Base-by-base conservation (phyloP, 1,140 invertebrate genomes). In the Heliconius hermathena region DNA sequence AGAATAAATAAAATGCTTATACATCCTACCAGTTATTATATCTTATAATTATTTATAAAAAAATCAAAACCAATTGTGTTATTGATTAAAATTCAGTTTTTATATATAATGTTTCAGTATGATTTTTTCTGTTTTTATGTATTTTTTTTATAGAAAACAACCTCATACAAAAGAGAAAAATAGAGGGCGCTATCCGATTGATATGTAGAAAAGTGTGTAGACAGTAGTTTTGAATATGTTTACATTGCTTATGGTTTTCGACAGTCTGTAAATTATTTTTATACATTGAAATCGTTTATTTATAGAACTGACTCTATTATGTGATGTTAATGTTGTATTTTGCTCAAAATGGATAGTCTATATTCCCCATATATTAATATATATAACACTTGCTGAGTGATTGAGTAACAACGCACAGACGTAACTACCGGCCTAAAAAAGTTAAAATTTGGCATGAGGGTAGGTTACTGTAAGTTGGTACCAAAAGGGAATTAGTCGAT, bases 151-250 rank as follows among this genome's bases (percentile, higher is more conserved):
- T 75, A 80, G 57, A 82, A 78, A 79, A 78, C n/a, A 78, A 82
- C 57, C n/a, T 72, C 36, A 54, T 79, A 49, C 71, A 74, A 83
- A 83, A 81, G 57, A 70, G 72, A 74, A 74, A 57, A 36, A 76
- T 52, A 77, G 81, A 78, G 82, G 79, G 82, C 74, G 54, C 71
- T 83, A 81, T 76, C 66, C 77, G 54, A 86, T 87, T 89, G 89
- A 91, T 91, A 91, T 91, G 89, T 90, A 80, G 81, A 74, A 82
- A 82, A 83, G 81, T 85, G 84, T 82, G 83, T 83, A 73, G 71
- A 78, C 66, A 78, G 80, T 83, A n/a, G 54, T 57, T 57, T 20
- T 57, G 20, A 85, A 88, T 90, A 90, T 89, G 86, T 89, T 74
- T 78, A 81, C 52, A 89, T 89, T 89, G 88, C 86, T 89, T 87